phyloP scores from a whole-genome alignment of 2,113 vertebrate genomes.

The Podarcis muralis region DNA sequence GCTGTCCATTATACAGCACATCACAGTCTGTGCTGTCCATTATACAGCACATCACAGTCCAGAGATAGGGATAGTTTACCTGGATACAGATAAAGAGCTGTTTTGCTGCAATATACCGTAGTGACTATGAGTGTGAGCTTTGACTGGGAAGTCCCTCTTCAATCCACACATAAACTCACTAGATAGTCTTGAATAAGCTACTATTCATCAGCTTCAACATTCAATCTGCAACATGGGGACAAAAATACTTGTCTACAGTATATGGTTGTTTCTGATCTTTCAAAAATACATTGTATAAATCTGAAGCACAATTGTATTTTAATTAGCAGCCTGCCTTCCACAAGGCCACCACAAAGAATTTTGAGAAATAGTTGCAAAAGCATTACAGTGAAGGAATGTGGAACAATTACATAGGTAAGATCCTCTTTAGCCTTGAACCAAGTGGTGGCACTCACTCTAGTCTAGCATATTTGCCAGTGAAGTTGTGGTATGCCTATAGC shows the following conservation, averaged over 20 bases:
- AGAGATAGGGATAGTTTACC: neutral
- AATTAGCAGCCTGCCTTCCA: neutral
- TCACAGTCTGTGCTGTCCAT: neutral
- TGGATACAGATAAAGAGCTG: neutral
- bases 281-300: neutral
- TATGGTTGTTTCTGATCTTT: neutral
- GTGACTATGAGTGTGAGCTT: neutral
- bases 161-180: neutral
- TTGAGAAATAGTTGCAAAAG: neutral
- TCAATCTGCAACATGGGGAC: neutral
- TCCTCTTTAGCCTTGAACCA: neutral
- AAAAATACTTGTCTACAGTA: neutral
- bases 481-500: neutral
- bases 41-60: neutral
- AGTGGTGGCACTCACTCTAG: neutral
- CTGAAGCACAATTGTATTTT: neutral
- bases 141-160: neutral
- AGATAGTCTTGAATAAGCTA: neutral
- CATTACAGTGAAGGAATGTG: neutral
- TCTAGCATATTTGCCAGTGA: neutral
- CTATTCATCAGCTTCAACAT: neutral
- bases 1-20: neutral
- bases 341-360: neutral
- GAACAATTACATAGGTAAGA: neutral
- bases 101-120: neutral